Evolutionary conservation across 2,888 invertebrate species (phyloP).

Genomic region (Brachycybe producta): DNA sequence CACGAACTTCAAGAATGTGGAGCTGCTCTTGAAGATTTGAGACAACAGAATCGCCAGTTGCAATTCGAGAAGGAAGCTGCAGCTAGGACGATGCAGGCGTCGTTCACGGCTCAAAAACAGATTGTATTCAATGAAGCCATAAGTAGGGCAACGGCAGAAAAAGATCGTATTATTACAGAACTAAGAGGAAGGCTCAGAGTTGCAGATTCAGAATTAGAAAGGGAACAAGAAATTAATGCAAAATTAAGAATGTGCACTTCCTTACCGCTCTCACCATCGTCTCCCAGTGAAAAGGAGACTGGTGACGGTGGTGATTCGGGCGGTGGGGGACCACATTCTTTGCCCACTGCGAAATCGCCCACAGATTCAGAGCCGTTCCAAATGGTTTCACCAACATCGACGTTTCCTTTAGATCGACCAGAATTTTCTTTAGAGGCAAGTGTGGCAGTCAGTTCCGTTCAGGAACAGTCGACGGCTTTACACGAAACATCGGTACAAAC

Average conservation of each 20-base stretch:
- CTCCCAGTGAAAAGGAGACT: not conserved
- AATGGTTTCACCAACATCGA: too few species aligned
- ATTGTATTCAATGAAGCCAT: conserved; percentile 48
- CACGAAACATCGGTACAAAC: not conserved
- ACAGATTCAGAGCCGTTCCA: too few species aligned
- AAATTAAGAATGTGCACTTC: not conserved
- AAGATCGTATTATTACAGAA: conserved; percentile 54
- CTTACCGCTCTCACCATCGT: not conserved
- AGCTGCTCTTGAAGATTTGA: not conserved
- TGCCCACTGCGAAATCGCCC: too few species aligned
- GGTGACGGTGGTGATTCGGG: too few species aligned
- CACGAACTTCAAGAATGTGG: conserved; percentile 17
- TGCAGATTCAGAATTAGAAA: conserved; percentile 22
- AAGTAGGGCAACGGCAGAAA: conserved; percentile 52
- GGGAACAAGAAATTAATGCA: not conserved
- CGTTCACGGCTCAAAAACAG: conserved; percentile 26
- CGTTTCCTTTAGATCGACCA: too few species aligned
- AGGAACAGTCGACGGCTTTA: conserved; percentile 2
- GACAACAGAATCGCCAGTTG: too few species aligned
- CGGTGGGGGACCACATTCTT: too few species aligned
- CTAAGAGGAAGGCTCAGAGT: conserved; percentile 40
- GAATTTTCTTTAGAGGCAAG: not conserved
- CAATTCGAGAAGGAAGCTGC: conserved; percentile 24
- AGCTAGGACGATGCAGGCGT: not conserved
- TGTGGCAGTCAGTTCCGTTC: not conserved